Base-by-base conservation (phyloP, 2,797 vertebrate species). In the Hephaestus fuliginosus region DNA sequence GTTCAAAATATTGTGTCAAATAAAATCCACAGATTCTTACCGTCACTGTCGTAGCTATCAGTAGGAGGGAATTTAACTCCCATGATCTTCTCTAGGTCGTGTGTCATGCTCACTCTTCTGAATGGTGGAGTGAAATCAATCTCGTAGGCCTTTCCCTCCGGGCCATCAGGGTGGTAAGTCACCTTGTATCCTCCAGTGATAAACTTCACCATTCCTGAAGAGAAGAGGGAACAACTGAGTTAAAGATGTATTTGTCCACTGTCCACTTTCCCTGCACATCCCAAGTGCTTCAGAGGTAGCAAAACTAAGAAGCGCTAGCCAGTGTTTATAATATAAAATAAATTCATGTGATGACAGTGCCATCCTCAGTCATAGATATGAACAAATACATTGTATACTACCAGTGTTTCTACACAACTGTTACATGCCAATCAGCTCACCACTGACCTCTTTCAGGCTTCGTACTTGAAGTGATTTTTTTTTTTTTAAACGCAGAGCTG, bases 51-150 rank as follows among this genome's bases (percentile, higher is more conserved):
- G 2, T 95, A 96, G 77, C 93, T 93, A 65, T 96, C 96, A 11
- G 96, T 57, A 13, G 96, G 74, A 15, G 98, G 98, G 81, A 99
- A 97, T 82, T 96, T 98, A 57, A 97, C 94, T 4, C 97, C 97
- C 86, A 99, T 80, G 7, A 92, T 87, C 88, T 97, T 98, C 91
- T 98, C 97, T 81, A 99, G 94, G 77, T 99, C 98, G 11, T 94
- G 88, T 0, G 97, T 96, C 98, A 99, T 97, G 92, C 91, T 97
- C 85, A 99, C 92, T 89, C 96, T 95, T 78, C 83, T 96, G 92
- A 99, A 99, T 0, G 98, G 98, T 17, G 97, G 98, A 0, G 97
- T 99, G 93, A 99, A 99, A 91, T 99, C 98, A n/a, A 99, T 95
- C 90, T 99, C 97, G 1, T 77, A 94, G 74, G 95, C 94, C 74